A percentile compares a stretch with the other conserved stretches of the same genome.
phyloP scores from a whole-genome alignment of 2,797 vertebrate species.

The Alca torda region DNA sequence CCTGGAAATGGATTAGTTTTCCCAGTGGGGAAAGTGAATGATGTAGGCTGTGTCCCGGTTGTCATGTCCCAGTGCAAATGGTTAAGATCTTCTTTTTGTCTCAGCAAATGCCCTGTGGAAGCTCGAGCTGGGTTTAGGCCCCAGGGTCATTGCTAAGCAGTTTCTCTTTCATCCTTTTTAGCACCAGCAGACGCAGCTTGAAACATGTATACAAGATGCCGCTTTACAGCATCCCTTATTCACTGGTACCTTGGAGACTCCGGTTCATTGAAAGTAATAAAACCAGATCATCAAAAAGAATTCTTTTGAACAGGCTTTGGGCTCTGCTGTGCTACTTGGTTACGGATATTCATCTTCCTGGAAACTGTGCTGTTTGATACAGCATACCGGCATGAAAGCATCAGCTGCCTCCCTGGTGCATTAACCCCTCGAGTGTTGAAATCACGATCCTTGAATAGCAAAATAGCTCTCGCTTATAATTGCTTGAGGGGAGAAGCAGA shows the following conservation, averaged over 20 bases:
- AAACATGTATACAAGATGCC: slow-evolving; percentile 67
- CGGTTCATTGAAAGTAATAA: slow-evolving; percentile 73
- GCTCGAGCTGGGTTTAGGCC: slow-evolving; percentile 47
- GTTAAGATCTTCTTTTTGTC: slow-evolving; percentile 69
- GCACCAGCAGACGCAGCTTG: slow-evolving; percentile 58
- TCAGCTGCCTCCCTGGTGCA: slow-evolving; percentile 59
- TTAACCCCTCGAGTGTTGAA: slow-evolving; percentile 62
- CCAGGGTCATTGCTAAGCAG: slow-evolving; percentile 68
- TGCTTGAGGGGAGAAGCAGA: slow-evolving; percentile 37
- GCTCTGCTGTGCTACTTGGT: slow-evolving; percentile 71
- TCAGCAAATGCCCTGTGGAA: slow-evolving; percentile 59
- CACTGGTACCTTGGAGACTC: slow-evolving; percentile 69
- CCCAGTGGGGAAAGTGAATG: slow-evolving; percentile 31
- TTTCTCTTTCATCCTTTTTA: slow-evolving; percentile 68
- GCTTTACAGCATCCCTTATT: slow-evolving; percentile 71
- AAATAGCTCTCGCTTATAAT: slow-evolving; percentile 43
- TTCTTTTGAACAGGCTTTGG: slow-evolving; percentile 71
- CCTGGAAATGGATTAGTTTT: slow-evolving; percentile 50
- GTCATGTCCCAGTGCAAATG: slow-evolving; percentile 63
- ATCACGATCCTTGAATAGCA: slow-evolving; percentile 47
- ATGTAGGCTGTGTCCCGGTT: slow-evolving; percentile 33
- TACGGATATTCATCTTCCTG: slow-evolving; percentile 70
- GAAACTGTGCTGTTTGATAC: slow-evolving; percentile 62
- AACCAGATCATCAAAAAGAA: slow-evolving; percentile 71
- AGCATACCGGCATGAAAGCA: slow-evolving; percentile 54